phyloP scores from a whole-genome alignment of 64 coral and sea anemone genomes.

The Porites australiensis region DNA sequence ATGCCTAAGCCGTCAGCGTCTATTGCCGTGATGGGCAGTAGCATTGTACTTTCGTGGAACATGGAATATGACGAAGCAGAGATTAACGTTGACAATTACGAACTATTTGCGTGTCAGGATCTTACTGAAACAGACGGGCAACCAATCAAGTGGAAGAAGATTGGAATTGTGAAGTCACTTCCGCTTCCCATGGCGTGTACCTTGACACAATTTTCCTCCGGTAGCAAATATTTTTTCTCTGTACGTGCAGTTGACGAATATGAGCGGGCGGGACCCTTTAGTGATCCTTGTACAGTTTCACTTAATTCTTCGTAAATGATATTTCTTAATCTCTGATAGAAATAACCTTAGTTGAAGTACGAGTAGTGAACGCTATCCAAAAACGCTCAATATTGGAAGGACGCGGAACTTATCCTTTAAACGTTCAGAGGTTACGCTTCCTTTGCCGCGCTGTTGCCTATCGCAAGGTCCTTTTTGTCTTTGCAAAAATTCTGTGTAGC shows the following conservation, averaged over 20 bases:
- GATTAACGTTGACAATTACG: conserved; percentile 74
- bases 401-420: no score
- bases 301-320: conserved; percentile 38
- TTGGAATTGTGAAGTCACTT: conserved; percentile 86
- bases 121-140: conserved; percentile 44
- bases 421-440: no score
- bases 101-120: conserved; percentile 94
- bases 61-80: conserved; percentile 62
- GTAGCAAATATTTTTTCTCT: conserved; percentile 92
- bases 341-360: no score
- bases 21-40: conserved; percentile 77
- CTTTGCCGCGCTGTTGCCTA: no score
- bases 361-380: no score
- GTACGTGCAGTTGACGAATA: conserved; percentile 88
- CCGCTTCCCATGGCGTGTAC: conserved; percentile 98
- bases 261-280: conserved; percentile 84
- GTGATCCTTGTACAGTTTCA: conserved; percentile 86
- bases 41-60: conserved; percentile 96
- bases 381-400: no score
- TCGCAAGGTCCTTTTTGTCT: no score
- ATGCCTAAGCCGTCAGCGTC: conserved; percentile 80
- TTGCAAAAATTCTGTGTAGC: no score
- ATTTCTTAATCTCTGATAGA: not conserved
- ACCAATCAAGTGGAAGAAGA: conserved; percentile 89
- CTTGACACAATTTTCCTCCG: conserved; percentile 90